A percentile compares a stretch with the other conserved stretches of the same genome.
These are phyloP conservation scores for Rhabdophis nuchalis DNA, from an alignment of 2,797 vertebrate species.

Conservation along the genomic window DNA sequence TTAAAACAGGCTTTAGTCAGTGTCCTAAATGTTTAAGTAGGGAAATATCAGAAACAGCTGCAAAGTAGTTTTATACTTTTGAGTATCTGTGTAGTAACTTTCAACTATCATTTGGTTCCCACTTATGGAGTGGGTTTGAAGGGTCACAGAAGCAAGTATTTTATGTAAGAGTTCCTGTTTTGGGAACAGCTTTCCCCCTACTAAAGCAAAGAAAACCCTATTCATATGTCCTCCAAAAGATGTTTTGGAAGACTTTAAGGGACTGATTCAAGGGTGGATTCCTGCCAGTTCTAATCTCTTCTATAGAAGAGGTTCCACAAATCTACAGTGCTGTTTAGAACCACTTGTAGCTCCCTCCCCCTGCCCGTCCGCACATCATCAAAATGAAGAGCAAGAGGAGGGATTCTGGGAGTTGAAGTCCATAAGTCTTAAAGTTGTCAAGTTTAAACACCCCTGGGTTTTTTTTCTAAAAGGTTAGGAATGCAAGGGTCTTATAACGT, in stretches of 20 bases:
- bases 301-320: too few relatives aligned
- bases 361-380: too few relatives aligned
- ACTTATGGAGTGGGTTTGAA: not conserved
- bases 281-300: too few relatives aligned
- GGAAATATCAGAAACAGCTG: not conserved
- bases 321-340: too few relatives aligned
- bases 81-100: not conserved
- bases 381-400: too few relatives aligned
- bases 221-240: not conserved
- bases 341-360: too few relatives aligned
- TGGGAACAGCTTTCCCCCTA: not conserved
- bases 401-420: too few relatives aligned
- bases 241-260: not conserved
- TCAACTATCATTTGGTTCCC: not conserved
- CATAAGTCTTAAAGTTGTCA: too few relatives aligned
- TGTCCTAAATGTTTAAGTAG: not conserved
- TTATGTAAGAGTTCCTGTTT: not conserved
- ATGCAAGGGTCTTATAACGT: too few relatives aligned
- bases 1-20: not conserved
- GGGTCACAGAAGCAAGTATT: not conserved
- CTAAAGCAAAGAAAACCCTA: not conserved
- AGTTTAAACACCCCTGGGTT: too few relatives aligned
- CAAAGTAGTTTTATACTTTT: not conserved
- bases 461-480: too few relatives aligned
- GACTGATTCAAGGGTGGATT: too few relatives aligned